phyloP scores from a whole-genome alignment of 2,888 invertebrate species.

The Anorthoa munda region DNA sequence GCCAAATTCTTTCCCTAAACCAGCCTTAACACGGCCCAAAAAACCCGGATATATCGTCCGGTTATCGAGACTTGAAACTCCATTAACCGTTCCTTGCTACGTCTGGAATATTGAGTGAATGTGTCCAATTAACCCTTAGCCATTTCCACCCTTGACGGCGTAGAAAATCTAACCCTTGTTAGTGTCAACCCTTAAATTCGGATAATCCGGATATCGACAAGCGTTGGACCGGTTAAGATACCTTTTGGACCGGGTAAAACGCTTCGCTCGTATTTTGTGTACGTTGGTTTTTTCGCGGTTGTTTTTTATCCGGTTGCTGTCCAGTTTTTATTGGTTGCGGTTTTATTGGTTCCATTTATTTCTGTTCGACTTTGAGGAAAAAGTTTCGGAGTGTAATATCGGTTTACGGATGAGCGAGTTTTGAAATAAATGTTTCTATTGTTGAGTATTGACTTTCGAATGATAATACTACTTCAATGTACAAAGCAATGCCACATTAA shows the following conservation, averaged over 20 bases:
- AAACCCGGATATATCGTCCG: constrained; percentile 58
- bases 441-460: background rate
- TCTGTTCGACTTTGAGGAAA: constrained; percentile 38
- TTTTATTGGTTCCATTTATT: constrained; percentile 41
- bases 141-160: constrained; percentile 68
- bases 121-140: constrained; percentile 71
- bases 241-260: constrained; percentile 58
- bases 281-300: constrained; percentile 42
- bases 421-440: constrained; percentile 4
- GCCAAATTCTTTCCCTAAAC: constrained; percentile 11
- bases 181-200: constrained; percentile 84
- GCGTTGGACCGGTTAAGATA: constrained; percentile 79
- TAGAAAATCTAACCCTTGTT: constrained; percentile 86
- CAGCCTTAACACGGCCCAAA: constrained; percentile 39
- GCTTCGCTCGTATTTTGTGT: constrained; percentile 41
- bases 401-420: background rate
- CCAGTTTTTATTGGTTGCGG: constrained; percentile 36
- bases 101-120: constrained; percentile 72
- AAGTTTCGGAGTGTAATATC: constrained; percentile 23
- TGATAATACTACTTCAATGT: background rate
- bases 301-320: constrained; percentile 32
- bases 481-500: too few relatives aligned
- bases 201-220: constrained; percentile 83
- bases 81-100: constrained; percentile 58
- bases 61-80: constrained; percentile 61